phyloP scores from a whole-genome alignment of 2,113 vertebrate genomes.

The Gavia stellata region DNA sequence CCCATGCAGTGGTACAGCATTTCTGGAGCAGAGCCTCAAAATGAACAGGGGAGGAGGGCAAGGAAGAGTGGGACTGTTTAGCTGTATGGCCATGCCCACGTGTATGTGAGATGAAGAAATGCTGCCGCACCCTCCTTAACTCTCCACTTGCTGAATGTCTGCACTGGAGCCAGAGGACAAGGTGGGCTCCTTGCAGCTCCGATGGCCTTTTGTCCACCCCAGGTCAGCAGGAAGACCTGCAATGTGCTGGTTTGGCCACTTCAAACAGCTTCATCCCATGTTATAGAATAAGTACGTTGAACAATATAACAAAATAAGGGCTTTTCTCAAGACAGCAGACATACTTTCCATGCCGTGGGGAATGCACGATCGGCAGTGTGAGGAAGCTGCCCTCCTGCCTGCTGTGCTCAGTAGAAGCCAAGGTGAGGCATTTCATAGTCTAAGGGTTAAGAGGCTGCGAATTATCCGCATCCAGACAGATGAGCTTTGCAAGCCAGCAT shows the following conservation, averaged over 20 bases:
- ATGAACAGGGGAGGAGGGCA: not conserved
- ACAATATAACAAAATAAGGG: not conserved
- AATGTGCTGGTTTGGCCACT: accelerated
- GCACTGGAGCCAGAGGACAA: not conserved
- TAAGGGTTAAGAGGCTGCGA: not conserved
- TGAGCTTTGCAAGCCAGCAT: not conserved
- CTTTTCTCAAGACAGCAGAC: not conserved
- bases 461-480: not conserved
- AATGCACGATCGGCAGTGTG: not conserved
- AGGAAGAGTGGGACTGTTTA: not conserved
- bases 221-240: not conserved
- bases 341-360: accelerated
- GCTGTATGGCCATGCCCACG: accelerated
- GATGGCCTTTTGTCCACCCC: not conserved
- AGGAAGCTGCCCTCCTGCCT: not conserved
- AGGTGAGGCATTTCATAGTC: not conserved
- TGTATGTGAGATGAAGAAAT: not conserved
- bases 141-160: not conserved
- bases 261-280: not conserved
- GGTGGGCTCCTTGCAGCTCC: not conserved
- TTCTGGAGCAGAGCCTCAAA: not conserved
- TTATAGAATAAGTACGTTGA: not conserved
- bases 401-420: not conserved
- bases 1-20: not conserved
- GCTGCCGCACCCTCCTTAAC: not conserved